Percentiles rank a stretch among this genome's conserved stretches.
phyloP scores from a whole-genome alignment of 2,888 invertebrate species.

The Neoaliturus tenellus region DNA sequence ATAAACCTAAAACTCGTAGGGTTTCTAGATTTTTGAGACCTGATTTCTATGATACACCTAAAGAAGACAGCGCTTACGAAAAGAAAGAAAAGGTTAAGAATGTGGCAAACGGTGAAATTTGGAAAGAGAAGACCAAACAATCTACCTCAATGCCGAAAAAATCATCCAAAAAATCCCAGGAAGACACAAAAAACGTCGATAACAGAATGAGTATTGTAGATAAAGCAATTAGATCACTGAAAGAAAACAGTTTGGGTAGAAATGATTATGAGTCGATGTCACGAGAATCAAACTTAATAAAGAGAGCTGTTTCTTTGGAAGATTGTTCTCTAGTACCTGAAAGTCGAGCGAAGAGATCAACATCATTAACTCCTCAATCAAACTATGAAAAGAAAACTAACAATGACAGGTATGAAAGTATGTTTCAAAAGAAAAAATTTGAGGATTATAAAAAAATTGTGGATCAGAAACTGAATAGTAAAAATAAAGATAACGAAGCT shows the following conservation, averaged over 20 bases:
- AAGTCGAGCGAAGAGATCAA: constrained; percentile 35
- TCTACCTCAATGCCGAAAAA: not conserved
- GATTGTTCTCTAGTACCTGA: constrained; percentile 57
- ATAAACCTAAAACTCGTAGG: constrained; percentile 69
- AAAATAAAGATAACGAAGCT: not conserved
- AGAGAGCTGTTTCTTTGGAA: constrained; percentile 81
- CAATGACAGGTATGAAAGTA: constrained; percentile 27
- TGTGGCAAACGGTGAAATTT: constrained; percentile 2
- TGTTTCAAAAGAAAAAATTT: constrained; percentile 27
- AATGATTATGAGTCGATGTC: constrained; percentile 71
- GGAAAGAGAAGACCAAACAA: constrained; percentile 41
- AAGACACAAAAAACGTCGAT: constrained; percentile 78
- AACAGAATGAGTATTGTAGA: constrained; percentile 75
- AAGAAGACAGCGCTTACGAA: constrained; percentile 80
- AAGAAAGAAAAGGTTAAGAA: constrained; percentile 69
- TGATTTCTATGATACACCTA: constrained; percentile 84
- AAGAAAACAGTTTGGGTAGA: constrained; percentile 69
- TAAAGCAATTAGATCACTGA: constrained; percentile 67
- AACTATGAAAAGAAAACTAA: constrained; percentile 32
- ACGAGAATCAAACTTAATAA: constrained; percentile 80
- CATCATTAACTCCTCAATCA: constrained; percentile 52
- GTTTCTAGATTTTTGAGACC: constrained; percentile 86
- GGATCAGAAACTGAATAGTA: constrained; percentile 28
- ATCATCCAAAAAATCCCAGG: not conserved
- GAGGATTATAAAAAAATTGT: constrained; percentile 53